Evolutionary conservation across 1,140 invertebrate genomes (phyloP), one percentile per base, ranked within the genome.

Genomic region (Drosophila micromelanica): DNA sequence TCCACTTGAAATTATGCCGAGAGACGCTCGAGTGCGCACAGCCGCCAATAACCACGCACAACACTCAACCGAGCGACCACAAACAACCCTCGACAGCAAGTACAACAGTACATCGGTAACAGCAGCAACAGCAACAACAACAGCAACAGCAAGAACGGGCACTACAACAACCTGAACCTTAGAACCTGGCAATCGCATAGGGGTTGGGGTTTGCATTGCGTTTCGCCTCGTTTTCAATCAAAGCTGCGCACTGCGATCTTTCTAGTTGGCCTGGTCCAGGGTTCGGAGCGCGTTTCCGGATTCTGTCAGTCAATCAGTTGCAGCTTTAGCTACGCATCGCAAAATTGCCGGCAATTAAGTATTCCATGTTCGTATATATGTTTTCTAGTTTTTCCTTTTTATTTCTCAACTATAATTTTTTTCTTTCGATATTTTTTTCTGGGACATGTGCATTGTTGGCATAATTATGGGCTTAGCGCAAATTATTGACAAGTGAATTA

Each of bases 401-500:
- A 30, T n/a, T 42, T 35, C 51, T 38, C 32, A 32, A n/a, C 23
- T 38, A 49, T 63, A 20, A n/a, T n/a, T n/a, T n/a, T n/a, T n/a
- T n/a, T n/a, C n/a, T n/a, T n/a, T n/a, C n/a, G n/a, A n/a, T n/a
- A n/a, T n/a, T 51, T 71, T 56, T 63, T 30, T 12, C 38, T 52
- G 62, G 67, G 43, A 54, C 69, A 69, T 74, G 55, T 65, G 75
- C 71, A 78, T 84, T 84, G 80, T 84, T 79, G 76, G 76, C 76
- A 84, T 84, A 84, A 84, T 84, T 84, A 84, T 84, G 46, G 80
- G 80, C 80, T 84, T 85, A 84, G 61, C 72, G 37, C 72, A 68
- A 79, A 69, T 84, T 84, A 84, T 84, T 84, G 80, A 52, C 80
- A 84, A 84, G 80, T 84, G 80, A 84, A 79, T 84, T 84, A 84